A percentile compares a stretch with the other conserved stretches of the same genome.
phyloP scores from a whole-genome alignment of 2,113 vertebrate genomes.

The Danionella cerebrum region DNA sequence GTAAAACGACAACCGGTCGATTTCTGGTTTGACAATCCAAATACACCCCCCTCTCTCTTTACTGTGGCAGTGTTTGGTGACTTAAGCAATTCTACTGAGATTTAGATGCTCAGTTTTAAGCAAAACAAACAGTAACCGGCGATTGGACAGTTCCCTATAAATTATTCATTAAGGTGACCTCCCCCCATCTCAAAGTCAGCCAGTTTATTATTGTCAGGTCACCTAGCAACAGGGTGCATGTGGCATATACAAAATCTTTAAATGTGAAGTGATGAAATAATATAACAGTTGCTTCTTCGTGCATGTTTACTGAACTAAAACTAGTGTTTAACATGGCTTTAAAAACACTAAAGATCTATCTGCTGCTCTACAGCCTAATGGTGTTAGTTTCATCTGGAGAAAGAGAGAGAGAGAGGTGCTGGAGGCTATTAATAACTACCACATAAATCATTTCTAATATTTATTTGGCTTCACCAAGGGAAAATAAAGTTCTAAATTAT shows the following conservation, averaged over 20 bases:
- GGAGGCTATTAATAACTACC: neutral
- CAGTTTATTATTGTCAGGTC: constrained; percentile 23
- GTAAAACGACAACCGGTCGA: neutral
- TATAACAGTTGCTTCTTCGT: neutral
- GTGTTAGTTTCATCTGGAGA: neutral
- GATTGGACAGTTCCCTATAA: neutral
- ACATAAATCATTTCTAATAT: neutral
- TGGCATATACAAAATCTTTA: constrained; percentile 12
- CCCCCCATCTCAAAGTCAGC: constrained; percentile 21
- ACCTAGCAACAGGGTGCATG: constrained; percentile 38
- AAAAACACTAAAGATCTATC: neutral
- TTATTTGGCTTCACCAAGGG: neutral
- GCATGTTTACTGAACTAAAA: neutral
- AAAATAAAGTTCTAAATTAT: neutral
- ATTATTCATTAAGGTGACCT: constrained; percentile 29
- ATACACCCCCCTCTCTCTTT: neutral
- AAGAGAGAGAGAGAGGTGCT: neutral
- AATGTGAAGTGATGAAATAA: neutral
- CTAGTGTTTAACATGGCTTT: neutral
- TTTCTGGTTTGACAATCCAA: neutral
- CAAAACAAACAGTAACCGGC: neutral
- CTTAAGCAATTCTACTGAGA: neutral
- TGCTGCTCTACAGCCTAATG: neutral
- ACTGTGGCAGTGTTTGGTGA: neutral
- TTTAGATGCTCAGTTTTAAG: neutral